Base-by-base conservation (phyloP, 2,113 vertebrate genomes). In the Apteryx mantelli region DNA sequence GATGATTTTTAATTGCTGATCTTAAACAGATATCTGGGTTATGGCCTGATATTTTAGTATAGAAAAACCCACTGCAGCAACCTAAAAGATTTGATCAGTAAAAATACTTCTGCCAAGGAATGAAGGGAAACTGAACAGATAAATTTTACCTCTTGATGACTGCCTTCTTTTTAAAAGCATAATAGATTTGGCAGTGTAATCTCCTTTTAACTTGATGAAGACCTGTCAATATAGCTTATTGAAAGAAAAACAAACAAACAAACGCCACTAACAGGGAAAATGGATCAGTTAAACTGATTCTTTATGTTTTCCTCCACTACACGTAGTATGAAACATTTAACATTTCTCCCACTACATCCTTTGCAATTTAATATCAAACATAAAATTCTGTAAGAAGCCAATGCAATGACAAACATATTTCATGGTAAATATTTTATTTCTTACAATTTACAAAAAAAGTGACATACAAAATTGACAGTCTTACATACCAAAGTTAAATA, bases 381-480 rank as follows among this genome's bases (percentile, higher is more conserved):
- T 2, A 91, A 88, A 89, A 89, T 93, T 60, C 64, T 58, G 9
- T 91, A 88, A 94, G 85, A 96, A 82, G 64, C 30, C 70, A 96
- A 77, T 64, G 34, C 44, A 87, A 64, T 55, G 55, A 82, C 50
- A 64, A 40, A 74, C 65, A 79, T 56, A 24, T 40, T 53, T 89
- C 5, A 83, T 77, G 64, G 92, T 93, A 83, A 78, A 89, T 77
- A 88, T 78, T 95, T 93, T 95, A 95, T 64, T 94, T 80, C 69
- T 91, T 96, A 94, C 50, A 71, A 91, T 73, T 93, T 97, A 97
- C 88, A 96, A 97, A 91, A 38, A 95, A 68, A 76, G 38, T 50
- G 17, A 95, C 90, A 89, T 95, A 85, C 36, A 97, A 97, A 96
- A 96, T 25, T 66, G 82, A 94, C 81, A 91, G n/a, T 79, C 36